These are phyloP conservation scores for Drosophila ambigua DNA, from an alignment of 1,140 invertebrate species.

Conservation along the genomic window DNA sequence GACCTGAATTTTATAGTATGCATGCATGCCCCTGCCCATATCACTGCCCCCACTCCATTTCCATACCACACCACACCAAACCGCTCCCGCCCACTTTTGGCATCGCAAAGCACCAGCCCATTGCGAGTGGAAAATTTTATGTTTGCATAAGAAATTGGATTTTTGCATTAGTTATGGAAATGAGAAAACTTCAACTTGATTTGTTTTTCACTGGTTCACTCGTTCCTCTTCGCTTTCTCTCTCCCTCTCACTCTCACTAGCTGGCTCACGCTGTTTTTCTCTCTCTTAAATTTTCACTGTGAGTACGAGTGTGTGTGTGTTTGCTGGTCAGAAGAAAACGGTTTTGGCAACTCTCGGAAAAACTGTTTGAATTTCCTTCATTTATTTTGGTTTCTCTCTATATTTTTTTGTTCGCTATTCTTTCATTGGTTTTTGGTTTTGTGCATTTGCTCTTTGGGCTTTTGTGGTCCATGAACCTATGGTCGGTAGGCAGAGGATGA, in stretches of 20 bases:
- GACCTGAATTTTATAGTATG: slow-evolving; percentile 82
- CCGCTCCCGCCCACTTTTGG: slow-evolving; percentile 17
- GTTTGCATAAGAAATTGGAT: slow-evolving; percentile 84
- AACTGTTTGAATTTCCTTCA: slow-evolving; percentile 61
- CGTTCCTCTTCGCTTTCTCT: slow-evolving; percentile 2
- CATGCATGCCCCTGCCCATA: slow-evolving; percentile 53
- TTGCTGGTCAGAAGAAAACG: slow-evolving; percentile 66
- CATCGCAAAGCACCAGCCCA: slow-evolving; percentile 38
- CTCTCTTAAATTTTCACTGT: slow-evolving; percentile 15
- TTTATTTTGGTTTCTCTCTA: slow-evolving; percentile 33
- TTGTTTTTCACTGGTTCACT: slow-evolving; percentile 75
- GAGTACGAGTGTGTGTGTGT: slow-evolving; percentile 17
- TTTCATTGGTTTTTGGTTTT: slow-evolving; percentile 56
- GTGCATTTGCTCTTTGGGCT: slow-evolving; percentile 60
- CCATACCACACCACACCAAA: neutral
- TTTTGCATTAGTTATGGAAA: slow-evolving; percentile 84
- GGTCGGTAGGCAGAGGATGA: slow-evolving; percentile 24
- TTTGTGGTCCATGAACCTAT: slow-evolving; percentile 46
- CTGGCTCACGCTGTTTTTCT: too few species aligned
- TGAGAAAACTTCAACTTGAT: slow-evolving; percentile 83
- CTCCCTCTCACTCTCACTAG: neutral
- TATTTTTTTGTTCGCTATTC: slow-evolving; percentile 35
- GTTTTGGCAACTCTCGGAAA: slow-evolving; percentile 62
- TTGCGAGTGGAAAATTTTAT: slow-evolving; percentile 83
- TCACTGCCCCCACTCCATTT: neutral